Evolutionary conservation across 2,797 vertebrate species (phyloP).

Genomic region (Sandelia bainsii): DNA sequence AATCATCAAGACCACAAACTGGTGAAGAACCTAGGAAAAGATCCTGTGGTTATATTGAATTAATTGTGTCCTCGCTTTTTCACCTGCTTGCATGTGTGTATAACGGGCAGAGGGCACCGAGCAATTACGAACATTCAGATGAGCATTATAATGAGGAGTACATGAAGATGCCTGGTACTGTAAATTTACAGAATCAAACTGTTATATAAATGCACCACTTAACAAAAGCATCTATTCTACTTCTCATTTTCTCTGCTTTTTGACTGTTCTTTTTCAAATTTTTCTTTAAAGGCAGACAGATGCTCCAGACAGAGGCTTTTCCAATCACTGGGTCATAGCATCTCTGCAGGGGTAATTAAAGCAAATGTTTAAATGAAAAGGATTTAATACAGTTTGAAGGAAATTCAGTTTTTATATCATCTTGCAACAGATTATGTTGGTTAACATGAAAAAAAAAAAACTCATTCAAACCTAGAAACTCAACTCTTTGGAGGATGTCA

Average conservation of each 20-base stretch:
- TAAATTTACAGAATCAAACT: constrained; percentile 16
- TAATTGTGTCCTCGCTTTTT: not conserved
- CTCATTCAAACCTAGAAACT: constrained; percentile 10
- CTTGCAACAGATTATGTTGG: constrained; percentile 5
- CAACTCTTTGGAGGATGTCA: not conserved
- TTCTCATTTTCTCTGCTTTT: constrained; percentile 3
- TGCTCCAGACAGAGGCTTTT: not conserved
- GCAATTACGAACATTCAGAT: constrained; percentile 34
- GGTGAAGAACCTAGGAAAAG: too few species aligned
- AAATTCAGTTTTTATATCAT: not conserved
- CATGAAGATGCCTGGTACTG: not conserved
- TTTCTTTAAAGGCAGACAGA: constrained; percentile 4
- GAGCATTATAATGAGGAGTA: constrained; percentile 18
- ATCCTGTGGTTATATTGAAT: constrained; percentile 7
- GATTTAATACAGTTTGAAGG: not conserved
- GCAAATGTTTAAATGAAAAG: not conserved
- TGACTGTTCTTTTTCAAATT: not conserved
- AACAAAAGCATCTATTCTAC: constrained; percentile 6
- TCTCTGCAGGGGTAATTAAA: not conserved
- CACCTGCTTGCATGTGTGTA: constrained; percentile 11
- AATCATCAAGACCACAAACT: not conserved
- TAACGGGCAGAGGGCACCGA: constrained; percentile 11
- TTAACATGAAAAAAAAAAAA: constrained; percentile 10
- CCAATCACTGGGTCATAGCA: too few species aligned
- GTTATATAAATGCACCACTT: constrained; percentile 1